These are phyloP conservation scores for Triplophysa bombifrons DNA, from an alignment of 2,797 vertebrate species.

Conservation along the genomic window DNA sequence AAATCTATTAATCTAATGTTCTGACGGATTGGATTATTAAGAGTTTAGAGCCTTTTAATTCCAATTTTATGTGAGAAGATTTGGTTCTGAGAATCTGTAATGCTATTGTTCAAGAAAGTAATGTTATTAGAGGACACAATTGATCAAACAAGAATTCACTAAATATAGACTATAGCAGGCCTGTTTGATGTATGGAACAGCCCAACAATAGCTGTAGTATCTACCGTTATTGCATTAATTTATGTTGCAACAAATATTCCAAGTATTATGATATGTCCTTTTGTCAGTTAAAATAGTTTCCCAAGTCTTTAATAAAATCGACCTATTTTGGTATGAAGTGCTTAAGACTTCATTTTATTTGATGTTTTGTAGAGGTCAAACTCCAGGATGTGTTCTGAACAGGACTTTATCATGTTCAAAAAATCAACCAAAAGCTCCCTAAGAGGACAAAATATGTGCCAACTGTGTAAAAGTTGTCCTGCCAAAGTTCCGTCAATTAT, in stretches of 20 bases:
- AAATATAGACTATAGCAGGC: neutral
- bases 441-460: constrained; percentile 57
- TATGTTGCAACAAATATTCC: neutral
- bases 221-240: neutral
- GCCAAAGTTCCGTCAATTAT: constrained; percentile 57
- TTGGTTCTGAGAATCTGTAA: neutral
- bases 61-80: neutral
- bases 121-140: neutral
- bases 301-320: constrained; percentile 1
- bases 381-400: neutral
- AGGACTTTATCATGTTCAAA: neutral
- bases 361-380: neutral
- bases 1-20: neutral
- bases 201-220: neutral
- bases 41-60: constrained; percentile 4
- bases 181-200: neutral
- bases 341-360: neutral
- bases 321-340: constrained; percentile 16
- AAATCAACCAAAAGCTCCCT: neutral
- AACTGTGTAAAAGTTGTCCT: constrained; percentile 51
- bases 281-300: neutral
- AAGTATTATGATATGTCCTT: neutral
- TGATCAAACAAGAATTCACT: neutral
- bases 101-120: neutral
- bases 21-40: neutral